These are phyloP conservation scores for Euplagia quadripunctaria DNA, from an alignment of 2,888 invertebrate genomes.

Conservation along the genomic window DNA sequence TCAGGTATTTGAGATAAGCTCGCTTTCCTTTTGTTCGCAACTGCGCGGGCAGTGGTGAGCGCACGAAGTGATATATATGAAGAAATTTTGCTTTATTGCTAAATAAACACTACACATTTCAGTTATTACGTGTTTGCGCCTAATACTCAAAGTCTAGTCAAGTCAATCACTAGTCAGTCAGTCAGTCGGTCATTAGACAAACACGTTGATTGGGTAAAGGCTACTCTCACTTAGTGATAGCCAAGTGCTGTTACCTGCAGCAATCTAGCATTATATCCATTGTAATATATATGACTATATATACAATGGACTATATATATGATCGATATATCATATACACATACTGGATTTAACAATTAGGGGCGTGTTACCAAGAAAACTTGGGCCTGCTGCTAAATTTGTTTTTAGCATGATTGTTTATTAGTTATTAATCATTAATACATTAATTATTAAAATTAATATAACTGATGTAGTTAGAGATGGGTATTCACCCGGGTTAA, in stretches of 20 bases:
- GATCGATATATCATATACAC: not conserved
- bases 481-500: too few relatives aligned
- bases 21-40: constrained; percentile 10
- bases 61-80: not conserved
- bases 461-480: too few relatives aligned
- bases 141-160: too few relatives aligned
- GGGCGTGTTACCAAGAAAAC: not conserved
- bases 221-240: too few relatives aligned
- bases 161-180: too few relatives aligned
- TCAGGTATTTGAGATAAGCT: constrained; percentile 19
- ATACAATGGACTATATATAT: too few relatives aligned
- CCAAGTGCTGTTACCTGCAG: too few relatives aligned
- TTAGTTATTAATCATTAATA: not conserved
- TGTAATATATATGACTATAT: not conserved
- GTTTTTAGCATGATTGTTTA: not conserved
- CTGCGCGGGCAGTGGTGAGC: constrained; percentile 14
- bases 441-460: not conserved
- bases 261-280: not conserved
- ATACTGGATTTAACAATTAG: not conserved
- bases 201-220: too few relatives aligned
- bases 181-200: too few relatives aligned
- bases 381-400: not conserved
- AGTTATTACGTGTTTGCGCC: too few relatives aligned
- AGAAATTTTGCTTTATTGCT: not conserved
- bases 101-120: not conserved